Evolutionary conservation across 1,140 invertebrate genomes (phyloP).

Genomic region (Tachypleus tridentatus): DNA sequence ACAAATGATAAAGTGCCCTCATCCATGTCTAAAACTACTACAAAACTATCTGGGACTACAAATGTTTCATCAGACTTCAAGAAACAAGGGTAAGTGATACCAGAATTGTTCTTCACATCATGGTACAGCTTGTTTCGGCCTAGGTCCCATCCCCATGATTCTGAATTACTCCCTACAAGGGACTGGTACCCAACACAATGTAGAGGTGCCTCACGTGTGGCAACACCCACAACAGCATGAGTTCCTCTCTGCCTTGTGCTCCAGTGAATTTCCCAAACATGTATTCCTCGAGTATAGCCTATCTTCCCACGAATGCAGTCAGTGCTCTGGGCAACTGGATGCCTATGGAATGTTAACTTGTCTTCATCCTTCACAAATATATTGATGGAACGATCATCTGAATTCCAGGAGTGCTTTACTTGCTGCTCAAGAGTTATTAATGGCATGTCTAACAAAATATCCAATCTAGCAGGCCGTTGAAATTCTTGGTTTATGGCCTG

Average conservation of each 20-base stretch:
- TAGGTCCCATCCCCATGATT: constrained; percentile 98
- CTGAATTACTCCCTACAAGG: constrained; percentile 65
- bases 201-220: constrained; percentile 63
- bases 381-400: constrained; percentile 91
- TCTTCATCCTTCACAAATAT: constrained; percentile 99
- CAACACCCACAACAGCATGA: constrained; percentile 97
- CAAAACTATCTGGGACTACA: constrained; percentile 92
- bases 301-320: constrained; percentile 95
- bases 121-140: constrained; percentile 92
- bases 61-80: constrained; percentile 93
- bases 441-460: constrained; percentile 93
- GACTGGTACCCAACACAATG: constrained; percentile 48
- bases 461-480: constrained; percentile 63
- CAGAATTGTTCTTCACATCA: constrained; percentile 75
- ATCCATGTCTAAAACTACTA: constrained; percentile 98
- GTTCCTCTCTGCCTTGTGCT: constrained; percentile 91
- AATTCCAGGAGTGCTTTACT: constrained; percentile 91
- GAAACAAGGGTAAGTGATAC: constrained; percentile 81
- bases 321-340: constrained; percentile 97
- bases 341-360: constrained; percentile 93
- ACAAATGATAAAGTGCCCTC: constrained; percentile 97
- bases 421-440: constrained; percentile 73
- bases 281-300: constrained; percentile 89
- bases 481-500: constrained; percentile 37
- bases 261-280: constrained; percentile 97